Percentiles rank a stretch among this genome's conserved stretches.
Evolutionary conservation across 1,140 invertebrate species (phyloP).

Genomic region (Ganaspis sp.): DNA sequence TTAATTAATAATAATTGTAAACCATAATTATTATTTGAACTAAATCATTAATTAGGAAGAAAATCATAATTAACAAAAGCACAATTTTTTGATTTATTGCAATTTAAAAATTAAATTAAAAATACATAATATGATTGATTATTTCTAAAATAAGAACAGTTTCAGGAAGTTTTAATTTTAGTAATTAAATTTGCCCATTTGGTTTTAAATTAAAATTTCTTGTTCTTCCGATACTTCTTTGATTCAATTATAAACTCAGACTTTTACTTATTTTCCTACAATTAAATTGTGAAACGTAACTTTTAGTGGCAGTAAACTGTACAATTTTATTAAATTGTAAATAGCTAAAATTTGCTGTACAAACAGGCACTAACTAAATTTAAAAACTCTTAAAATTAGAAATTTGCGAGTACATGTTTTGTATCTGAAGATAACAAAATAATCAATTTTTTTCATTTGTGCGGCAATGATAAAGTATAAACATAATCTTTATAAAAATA

Average conservation of each 20-base stretch:
- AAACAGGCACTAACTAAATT: slow-evolving; percentile 18
- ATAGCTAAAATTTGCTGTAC: slow-evolving; percentile 24
- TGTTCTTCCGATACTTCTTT: not conserved
- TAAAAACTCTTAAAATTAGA: slow-evolving; percentile 13
- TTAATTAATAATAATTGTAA: too few relatives aligned
- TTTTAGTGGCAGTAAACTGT: slow-evolving; percentile 3
- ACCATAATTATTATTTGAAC: too few relatives aligned
- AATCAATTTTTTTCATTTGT: slow-evolving; percentile 23
- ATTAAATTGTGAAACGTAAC: not conserved
- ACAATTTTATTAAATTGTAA: slow-evolving; percentile 32
- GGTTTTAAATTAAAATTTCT: not conserved
- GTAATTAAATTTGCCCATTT: not conserved
- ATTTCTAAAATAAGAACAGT: not conserved
- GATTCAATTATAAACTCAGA: not conserved
- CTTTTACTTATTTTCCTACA: not conserved
- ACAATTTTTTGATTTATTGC: not conserved
- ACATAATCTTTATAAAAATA: slow-evolving; percentile 3
- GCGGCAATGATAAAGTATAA: slow-evolving; percentile 7
- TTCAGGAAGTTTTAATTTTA: not conserved
- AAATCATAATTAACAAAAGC: not conserved
- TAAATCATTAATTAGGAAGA: too few relatives aligned
- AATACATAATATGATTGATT: not conserved
- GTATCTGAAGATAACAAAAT: not conserved
- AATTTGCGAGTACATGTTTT: slow-evolving; percentile 17
- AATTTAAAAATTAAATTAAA: not conserved